Conservation (phyloP, 2,888 invertebrate genomes). For the Lithodes maja region DNA sequence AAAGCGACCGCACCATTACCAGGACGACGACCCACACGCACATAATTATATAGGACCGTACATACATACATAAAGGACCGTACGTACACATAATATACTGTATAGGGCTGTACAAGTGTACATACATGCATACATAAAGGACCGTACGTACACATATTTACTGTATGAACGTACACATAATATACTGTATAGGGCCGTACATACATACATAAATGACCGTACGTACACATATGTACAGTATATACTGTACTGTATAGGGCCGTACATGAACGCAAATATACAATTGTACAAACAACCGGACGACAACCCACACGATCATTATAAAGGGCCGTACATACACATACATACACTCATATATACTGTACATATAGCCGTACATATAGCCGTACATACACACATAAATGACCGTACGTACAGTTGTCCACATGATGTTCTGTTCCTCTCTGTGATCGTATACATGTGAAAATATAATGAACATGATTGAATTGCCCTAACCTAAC, state of each 20-base stretch:
- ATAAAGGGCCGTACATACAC: slow-evolving; percentile 25
- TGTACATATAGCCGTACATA: slow-evolving; percentile 1
- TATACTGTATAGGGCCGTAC: not conserved
- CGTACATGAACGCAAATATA: not conserved
- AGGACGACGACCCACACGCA: slow-evolving; percentile 47
- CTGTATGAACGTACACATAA: not conserved
- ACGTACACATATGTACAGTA: not conserved
- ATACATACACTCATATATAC: slow-evolving; percentile 9
- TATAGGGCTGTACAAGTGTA: not conserved
- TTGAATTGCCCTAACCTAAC: too few relatives aligned
- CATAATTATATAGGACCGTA: not conserved
- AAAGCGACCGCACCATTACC: slow-evolving; percentile 62
- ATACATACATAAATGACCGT: not conserved
- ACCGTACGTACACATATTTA: slow-evolving; percentile 14
- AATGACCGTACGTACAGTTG: not conserved
- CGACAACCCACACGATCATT: too few relatives aligned
- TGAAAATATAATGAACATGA: too few relatives aligned
- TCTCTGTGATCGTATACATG: too few relatives aligned
- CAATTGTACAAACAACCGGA: not conserved
- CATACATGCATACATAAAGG: not conserved
- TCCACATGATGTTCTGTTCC: too few relatives aligned
- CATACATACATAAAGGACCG: too few relatives aligned
- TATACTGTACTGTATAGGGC: not conserved
- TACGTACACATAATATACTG: not conserved
- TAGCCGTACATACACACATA: not conserved